Evolutionary conservation across 2,113 vertebrate genomes (phyloP).

Genomic region (Muntiacus reevesi): DNA sequence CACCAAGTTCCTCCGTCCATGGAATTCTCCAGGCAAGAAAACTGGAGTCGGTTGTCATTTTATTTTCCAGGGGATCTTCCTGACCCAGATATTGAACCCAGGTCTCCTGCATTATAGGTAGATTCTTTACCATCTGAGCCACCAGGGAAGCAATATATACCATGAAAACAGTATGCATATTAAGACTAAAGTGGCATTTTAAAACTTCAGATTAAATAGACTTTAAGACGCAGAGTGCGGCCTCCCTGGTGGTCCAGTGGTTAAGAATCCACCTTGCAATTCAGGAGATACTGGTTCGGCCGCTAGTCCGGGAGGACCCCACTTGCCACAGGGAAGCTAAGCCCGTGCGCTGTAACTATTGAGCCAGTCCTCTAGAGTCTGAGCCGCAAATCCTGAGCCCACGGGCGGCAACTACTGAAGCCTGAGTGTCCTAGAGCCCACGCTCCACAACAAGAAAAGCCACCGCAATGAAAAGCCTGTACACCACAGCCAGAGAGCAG

Average conservation of each 20-base stretch:
- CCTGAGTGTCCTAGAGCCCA: not conserved
- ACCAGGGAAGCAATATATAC: not conserved
- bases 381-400: not conserved
- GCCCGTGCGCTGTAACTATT: fast-evolving
- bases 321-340: not conserved
- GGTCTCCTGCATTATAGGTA: not conserved
- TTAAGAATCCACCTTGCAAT: not conserved
- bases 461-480: fast-evolving
- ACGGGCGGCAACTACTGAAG: not conserved
- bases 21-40: not conserved
- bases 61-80: not conserved
- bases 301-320: not conserved
- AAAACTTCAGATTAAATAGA: not conserved
- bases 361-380: not conserved
- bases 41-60: not conserved
- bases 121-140: not conserved
- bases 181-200: not conserved
- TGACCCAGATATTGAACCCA: not conserved
- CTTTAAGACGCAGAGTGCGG: not conserved
- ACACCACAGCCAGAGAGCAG: not conserved
- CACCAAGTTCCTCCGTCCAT: not conserved
- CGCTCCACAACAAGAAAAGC: not conserved
- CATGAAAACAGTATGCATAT: not conserved
- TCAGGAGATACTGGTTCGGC: not conserved
- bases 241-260: not conserved